Base-by-base conservation (phyloP, 2,888 invertebrate genomes). In the Pharmacophagus antenor region DNA sequence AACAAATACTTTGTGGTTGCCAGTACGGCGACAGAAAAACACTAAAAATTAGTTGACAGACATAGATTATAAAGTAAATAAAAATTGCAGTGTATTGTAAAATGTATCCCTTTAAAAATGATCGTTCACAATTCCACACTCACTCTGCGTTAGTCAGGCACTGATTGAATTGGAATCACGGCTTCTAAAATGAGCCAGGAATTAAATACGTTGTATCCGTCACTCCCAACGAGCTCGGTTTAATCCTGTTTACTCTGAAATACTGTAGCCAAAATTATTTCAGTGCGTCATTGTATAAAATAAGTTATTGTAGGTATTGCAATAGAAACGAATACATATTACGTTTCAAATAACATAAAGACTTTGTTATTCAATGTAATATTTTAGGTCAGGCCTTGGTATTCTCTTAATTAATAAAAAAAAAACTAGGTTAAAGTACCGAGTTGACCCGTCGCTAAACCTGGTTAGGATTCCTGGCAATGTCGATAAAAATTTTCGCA, bases 181-280 rank as follows among this genome's bases (percentile, higher is more conserved):
- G 31, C 31, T 15, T 31, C 31, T 10, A 23, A 42, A 53, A 53
- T 53, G 17, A 42, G 23, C 12, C 10, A 22, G 42, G 23, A 17
- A 17, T 53, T 53, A 53, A 42, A 23, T 53, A 42, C 42, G 17
- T 42, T 42, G 53, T 53, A 53, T 53, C 53, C 53, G 42, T 53
- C 53, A 41, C 53, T 23, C 53, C 41, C 23, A 42, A 41, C 42
- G 42, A 42, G 53, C 53, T 5, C 53, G 41, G 53, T n/a, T 41
- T 53, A 53, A 53, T 53, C 53, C 53, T 17, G 41, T 53, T 42
- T 42, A 53, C 53, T 23, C 42, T 21, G 42, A 42, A 53, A 53
- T 53, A 41, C 18, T 42, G 41, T 23, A 23, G 17, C 22, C 42
- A 23, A 41, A 42, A 53, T 53, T 53, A 53, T 41, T 21, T 53